Base-by-base conservation (phyloP, 30 jellyfish, hydroid and myxozoan genomes). In the Catostylus mosaicus region DNA sequence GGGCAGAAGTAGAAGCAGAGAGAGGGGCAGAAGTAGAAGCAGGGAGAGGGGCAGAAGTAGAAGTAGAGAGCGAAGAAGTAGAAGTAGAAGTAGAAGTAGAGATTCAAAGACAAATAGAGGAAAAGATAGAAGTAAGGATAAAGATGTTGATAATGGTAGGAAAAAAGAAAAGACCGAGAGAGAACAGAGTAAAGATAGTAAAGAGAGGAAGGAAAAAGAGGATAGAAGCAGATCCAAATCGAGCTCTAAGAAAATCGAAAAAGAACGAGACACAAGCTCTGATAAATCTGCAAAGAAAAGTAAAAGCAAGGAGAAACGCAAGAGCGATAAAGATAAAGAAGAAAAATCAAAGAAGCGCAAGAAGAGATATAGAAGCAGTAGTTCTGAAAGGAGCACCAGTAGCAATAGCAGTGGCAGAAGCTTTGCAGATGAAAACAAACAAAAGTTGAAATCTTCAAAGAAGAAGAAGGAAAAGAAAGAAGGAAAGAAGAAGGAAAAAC, bases 221-320 rank as follows among this genome's bases (percentile, higher is more conserved):
- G 45, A 31, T 2, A 31, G 9, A 59, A 48, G 30, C 72, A 59
- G 62, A 40, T n/a, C n/a, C n/a, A n/a, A n/a, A n/a, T n/a, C n/a
- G n/a, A n/a, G n/a, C n/a, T 72, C 37, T 37, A 31, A 51, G 30
- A 50, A 67, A 51, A 33, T 18, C 23, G 43, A 77, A 30, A 31
- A 37, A 48, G 96, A 89, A 0, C 85, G 59, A 73, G 67, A 32
- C 2, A 40, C 37, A 38, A 40, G 40, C 3, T 65, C 54, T 23
- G 54, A 67, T 11, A 30, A 40, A 1, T 24, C 2, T 11, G 40
- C 31, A 56, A 35, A 37, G 31, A 60, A 46, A 38, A 61, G 45
- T 36, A 40, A 32, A 66, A 48, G 22, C 27, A 45, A 52, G n/a
- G 40, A 46, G 65, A 84, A 77, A 27, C 60, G 57, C 38, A 40